These are phyloP conservation scores for Anoplopoma fimbria DNA, from an alignment of 2,113 vertebrate genomes.

Conservation along the genomic window DNA sequence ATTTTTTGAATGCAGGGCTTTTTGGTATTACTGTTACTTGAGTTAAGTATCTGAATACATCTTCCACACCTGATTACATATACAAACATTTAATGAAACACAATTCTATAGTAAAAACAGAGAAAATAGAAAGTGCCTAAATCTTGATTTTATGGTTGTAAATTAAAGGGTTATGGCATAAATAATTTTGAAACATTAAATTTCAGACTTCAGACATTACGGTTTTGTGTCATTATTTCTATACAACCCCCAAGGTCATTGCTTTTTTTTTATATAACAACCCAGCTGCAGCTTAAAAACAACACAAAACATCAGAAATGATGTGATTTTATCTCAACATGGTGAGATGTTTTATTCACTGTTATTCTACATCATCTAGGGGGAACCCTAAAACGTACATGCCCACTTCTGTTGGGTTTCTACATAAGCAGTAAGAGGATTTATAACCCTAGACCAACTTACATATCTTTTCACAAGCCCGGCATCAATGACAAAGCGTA, in stretches of 20 bases:
- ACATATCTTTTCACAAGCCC: conserved; percentile 89
- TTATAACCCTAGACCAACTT: conserved; percentile 51
- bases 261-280: not conserved
- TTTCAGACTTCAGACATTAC: not conserved
- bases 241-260: not conserved
- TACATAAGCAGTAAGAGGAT: not conserved
- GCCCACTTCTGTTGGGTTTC: not conserved
- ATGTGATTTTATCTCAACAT: not conserved
- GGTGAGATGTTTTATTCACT: not conserved
- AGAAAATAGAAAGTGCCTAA: not conserved
- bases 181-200: not conserved
- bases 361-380: not conserved
- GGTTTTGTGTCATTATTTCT: not conserved
- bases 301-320: not conserved
- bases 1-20: no score
- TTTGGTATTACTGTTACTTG: no score
- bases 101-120: not conserved
- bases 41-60: no score
- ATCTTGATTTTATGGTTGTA: not conserved
- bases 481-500: conserved; percentile 89
- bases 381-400: not conserved
- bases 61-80: no score
- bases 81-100: not conserved
- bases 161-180: not conserved
- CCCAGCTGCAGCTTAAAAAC: not conserved